These are phyloP conservation scores for Euwallacea similis DNA, from an alignment of 1,140 invertebrate species.

Conservation along the genomic window DNA sequence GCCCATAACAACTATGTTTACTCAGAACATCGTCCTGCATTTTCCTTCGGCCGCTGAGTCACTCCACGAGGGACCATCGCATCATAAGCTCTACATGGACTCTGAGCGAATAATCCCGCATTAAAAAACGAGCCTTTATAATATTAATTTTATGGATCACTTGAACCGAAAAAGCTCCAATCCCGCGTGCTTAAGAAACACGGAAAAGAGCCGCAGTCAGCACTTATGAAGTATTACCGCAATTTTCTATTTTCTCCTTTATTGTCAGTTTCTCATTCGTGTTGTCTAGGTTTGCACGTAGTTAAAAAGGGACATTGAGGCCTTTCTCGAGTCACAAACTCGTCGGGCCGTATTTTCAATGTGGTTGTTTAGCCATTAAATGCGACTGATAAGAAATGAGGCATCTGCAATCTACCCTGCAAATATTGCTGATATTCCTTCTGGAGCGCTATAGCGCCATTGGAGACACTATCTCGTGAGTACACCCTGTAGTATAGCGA, in stretches of 20 bases:
- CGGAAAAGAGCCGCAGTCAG: slow-evolving; percentile 14
- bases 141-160: slow-evolving; percentile 3
- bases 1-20: too few relatives aligned
- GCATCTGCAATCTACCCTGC: too few relatives aligned
- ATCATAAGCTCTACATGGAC: too few relatives aligned
- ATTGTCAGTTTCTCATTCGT: slow-evolving; percentile 18
- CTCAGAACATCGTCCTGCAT: too few relatives aligned
- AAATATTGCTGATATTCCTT: slow-evolving; percentile 3
- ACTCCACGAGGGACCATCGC: too few relatives aligned
- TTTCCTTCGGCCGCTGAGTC: too few relatives aligned
- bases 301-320: neutral
- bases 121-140: neutral
- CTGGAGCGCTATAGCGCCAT: neutral
- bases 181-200: slow-evolving; percentile 11
- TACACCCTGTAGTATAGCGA: neutral
- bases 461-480: slow-evolving; percentile 31
- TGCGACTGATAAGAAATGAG: too few relatives aligned
- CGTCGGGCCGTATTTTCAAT: too few relatives aligned
- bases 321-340: too few relatives aligned
- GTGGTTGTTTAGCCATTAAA: too few relatives aligned
- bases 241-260: slow-evolving; percentile 28
- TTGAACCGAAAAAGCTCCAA: neutral
- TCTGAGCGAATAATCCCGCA: too few relatives aligned
- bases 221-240: slow-evolving; percentile 26
- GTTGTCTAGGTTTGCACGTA: neutral